Evolutionary conservation across 2,113 vertebrate species (phyloP), one percentile per base, ranked within the genome.

Genomic region (Bubo scandiacus): DNA sequence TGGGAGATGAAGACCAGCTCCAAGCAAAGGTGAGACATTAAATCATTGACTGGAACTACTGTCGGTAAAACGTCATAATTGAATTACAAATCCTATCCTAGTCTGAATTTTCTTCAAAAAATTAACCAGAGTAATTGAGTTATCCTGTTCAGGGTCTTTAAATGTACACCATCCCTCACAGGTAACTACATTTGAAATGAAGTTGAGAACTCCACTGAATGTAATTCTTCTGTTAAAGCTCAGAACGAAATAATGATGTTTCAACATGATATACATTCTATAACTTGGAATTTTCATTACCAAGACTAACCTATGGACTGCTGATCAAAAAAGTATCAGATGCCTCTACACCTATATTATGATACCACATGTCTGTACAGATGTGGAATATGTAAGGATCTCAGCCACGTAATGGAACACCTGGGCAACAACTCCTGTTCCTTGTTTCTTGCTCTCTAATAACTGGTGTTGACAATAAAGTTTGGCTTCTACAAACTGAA

Each of bases 391-490:
- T 6, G 12, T 29, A 47, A 65, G 47, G 43, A 65, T 79, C n/a
- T 90, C 13, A 1, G 43, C 49, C 40, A 51, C 1, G 2, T 40
- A 77, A 12, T 21, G 59, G 32, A 91, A 87, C 13, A 70, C 4
- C 10, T 43, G 47, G 81, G 51, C 54, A 97, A 82, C 94, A 96
- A 38, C 38, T 67, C 57, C 43, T 86, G n/a, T 20, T 94, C 52
- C 65, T 91, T 71, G 90, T 82, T 66, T 87, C 45, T 51, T 4
- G 0, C 68, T 93, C 81, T 88, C 85, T 96, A 80, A 96, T 98
- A 98, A 97, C 92, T 96, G 98, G 81, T 77, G 87, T 78, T 98
- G 98, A 98, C 98, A 98, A 98, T 98, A 88, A 98, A 98, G 96
- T 98, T 98, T 96, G 97, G 96, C 95, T 98, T 97, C 96, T 59